phyloP scores from a whole-genome alignment of 2,113 vertebrate species.

The Narcine bancroftii region DNA sequence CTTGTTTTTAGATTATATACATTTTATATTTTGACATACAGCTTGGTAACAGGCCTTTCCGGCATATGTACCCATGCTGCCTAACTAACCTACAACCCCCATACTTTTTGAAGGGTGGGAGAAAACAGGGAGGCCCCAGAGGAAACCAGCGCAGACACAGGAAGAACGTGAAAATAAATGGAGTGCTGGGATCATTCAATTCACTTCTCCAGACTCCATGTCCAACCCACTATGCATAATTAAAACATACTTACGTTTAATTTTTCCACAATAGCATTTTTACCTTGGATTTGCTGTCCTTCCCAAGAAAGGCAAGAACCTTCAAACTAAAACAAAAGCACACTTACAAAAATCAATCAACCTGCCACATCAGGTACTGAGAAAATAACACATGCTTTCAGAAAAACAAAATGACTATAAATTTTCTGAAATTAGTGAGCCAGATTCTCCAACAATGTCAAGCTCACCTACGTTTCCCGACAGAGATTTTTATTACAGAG shows the following conservation, averaged over 20 bases:
- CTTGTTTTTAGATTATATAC: neutral
- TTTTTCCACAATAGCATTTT: slow-evolving; percentile 93
- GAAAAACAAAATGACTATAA: neutral
- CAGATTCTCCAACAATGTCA: neutral
- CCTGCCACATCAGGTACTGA: neutral
- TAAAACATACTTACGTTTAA: slow-evolving; percentile 71
- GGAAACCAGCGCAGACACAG: too few species aligned
- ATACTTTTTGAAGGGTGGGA: too few species aligned
- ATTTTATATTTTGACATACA: too few species aligned
- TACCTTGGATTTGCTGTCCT: slow-evolving; percentile 93
- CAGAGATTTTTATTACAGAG: too few species aligned
- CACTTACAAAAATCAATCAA: neutral
- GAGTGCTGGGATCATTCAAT: neutral
- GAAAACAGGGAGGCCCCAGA: too few species aligned
- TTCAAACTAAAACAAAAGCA: slow-evolving; percentile 67
- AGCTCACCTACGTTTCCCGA: too few species aligned
- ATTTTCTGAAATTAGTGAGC: neutral
- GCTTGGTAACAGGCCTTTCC: too few species aligned
- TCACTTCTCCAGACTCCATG: neutral
- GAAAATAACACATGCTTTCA: neutral
- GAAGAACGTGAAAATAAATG: neutral
- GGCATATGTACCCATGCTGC: too few species aligned
- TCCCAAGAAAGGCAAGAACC: slow-evolving; percentile 98
- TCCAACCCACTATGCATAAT: neutral
- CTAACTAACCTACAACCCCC: too few species aligned